Percentiles rank a stretch among this genome's conserved stretches.
Evolutionary conservation across 2,888 invertebrate species (phyloP).

Genomic region (Phyllotreta striolata): DNA sequence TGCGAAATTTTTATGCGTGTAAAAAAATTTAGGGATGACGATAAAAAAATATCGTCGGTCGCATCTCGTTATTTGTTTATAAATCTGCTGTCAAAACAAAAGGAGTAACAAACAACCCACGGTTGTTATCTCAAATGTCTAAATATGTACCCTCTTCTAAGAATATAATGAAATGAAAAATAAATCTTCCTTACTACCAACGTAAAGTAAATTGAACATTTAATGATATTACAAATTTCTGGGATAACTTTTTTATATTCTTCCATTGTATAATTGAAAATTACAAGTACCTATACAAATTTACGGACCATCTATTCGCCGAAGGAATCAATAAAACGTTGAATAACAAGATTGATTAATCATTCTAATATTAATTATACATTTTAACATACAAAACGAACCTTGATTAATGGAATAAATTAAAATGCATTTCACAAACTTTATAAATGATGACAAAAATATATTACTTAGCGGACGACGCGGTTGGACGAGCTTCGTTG

Average conservation of each 20-base stretch:
- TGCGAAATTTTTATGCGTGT: slow-evolving; percentile 6
- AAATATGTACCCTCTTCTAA: too few species aligned
- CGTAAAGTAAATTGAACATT: too few species aligned
- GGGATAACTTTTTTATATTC: too few species aligned
- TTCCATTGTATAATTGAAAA: too few species aligned
- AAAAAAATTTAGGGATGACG: slow-evolving; percentile 12
- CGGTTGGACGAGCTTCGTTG: slow-evolving; percentile 3
- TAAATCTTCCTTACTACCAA: too few species aligned
- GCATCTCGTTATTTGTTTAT: slow-evolving; percentile 6
- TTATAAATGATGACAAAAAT: slow-evolving; percentile 12
- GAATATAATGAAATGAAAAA: too few species aligned
- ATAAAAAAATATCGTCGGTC: slow-evolving; percentile 9
- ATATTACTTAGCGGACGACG: slow-evolving; percentile 7
- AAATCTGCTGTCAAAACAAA: slow-evolving; percentile 1
- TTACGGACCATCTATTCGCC: too few species aligned
- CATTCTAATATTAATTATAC: not conserved
- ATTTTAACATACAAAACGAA: slow-evolving; percentile 6
- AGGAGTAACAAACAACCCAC: not conserved
- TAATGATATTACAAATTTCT: too few species aligned
- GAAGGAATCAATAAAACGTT: too few species aligned
- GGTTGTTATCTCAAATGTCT: too few species aligned
- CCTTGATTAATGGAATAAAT: slow-evolving; percentile 7
- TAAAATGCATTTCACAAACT: slow-evolving; percentile 6
- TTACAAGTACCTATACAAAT: too few species aligned
- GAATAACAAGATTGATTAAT: too few species aligned